phyloP scores from a whole-genome alignment of 2,888 invertebrate species.

The Drosophila infuscata region DNA sequence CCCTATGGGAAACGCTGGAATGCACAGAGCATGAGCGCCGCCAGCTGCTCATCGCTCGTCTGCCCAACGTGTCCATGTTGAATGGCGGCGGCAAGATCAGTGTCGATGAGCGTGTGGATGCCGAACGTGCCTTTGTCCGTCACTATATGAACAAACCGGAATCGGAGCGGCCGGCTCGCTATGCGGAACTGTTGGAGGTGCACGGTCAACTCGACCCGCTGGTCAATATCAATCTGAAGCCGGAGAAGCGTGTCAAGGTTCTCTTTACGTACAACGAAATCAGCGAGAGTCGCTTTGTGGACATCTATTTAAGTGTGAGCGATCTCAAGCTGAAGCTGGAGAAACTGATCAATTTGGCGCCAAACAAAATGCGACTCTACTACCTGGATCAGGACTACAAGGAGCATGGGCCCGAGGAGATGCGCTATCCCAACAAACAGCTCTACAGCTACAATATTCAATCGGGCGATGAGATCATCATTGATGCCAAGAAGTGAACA shows the following conservation, averaged over 20 bases:
- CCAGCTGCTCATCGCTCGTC: constrained; percentile 93
- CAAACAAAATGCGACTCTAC: constrained; percentile 94
- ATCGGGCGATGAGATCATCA: constrained; percentile 95
- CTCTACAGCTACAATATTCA: constrained; percentile 96
- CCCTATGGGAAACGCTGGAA: constrained; percentile 91
- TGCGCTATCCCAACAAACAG: constrained; percentile 95
- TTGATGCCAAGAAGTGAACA: constrained; percentile 89
- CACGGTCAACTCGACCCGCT: constrained; percentile 96
- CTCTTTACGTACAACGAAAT: constrained; percentile 92
- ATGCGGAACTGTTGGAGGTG: constrained; percentile 92
- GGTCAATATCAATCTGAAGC: constrained; percentile 94
- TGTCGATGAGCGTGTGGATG: constrained; percentile 94
- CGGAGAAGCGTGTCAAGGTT: constrained; percentile 94
- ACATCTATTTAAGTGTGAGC: constrained; percentile 92
- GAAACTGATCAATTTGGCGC: constrained; percentile 92
- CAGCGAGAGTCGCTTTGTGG: constrained; percentile 90
- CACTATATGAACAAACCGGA: constrained; percentile 96
- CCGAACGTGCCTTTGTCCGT: constrained; percentile 96
- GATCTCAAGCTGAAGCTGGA: constrained; percentile 93
- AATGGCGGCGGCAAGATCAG: constrained; percentile 96
- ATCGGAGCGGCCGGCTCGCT: constrained; percentile 90
- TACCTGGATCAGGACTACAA: constrained; percentile 93
- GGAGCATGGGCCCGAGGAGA: constrained; percentile 93
- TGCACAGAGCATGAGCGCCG: constrained; percentile 95
- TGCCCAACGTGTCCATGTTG: constrained; percentile 93